phyloP scores from a whole-genome alignment of 2,888 invertebrate genomes.

The Xestoiulus laeticollis region DNA sequence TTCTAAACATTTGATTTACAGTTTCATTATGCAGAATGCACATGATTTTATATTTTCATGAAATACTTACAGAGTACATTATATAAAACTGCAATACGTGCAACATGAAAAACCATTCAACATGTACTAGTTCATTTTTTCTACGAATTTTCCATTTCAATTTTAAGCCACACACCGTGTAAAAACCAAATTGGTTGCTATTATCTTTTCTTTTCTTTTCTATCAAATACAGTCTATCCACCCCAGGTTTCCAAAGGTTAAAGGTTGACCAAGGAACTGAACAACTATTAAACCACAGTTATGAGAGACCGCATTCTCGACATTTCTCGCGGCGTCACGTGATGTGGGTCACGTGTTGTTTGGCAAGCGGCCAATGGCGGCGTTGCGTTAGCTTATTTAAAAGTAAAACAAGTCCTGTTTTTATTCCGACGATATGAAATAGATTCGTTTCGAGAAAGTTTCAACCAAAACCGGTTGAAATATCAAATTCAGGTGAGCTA shows the following conservation, averaged over 20 bases:
- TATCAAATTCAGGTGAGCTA: conserved; percentile 36
- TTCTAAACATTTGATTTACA: too few relatives aligned
- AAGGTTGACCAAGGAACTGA: background rate
- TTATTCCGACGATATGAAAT: background rate
- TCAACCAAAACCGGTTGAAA: conserved; percentile 42
- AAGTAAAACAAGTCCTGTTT: background rate
- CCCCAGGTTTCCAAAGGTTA: background rate
- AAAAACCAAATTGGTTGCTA: too few relatives aligned
- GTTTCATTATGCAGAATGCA: too few relatives aligned
- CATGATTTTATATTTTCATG: too few relatives aligned
- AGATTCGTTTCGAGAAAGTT: conserved; percentile 42
- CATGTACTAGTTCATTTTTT: too few relatives aligned
- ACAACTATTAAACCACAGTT: background rate
- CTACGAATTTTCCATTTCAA: too few relatives aligned
- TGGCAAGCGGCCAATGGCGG: background rate
- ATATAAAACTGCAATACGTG: too few relatives aligned
- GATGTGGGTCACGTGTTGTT: background rate
- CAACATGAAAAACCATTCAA: too few relatives aligned
- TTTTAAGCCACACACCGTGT: too few relatives aligned
- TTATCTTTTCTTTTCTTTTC: too few relatives aligned
- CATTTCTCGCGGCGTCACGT: background rate
- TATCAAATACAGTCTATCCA: background rate
- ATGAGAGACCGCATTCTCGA: background rate
- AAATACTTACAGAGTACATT: too few relatives aligned
- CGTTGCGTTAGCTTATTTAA: background rate